A percentile compares a stretch with the other conserved stretches of the same genome.
Evolutionary conservation across 2,113 vertebrate species (phyloP).

Genomic region (Myotis yumanensis): DNA sequence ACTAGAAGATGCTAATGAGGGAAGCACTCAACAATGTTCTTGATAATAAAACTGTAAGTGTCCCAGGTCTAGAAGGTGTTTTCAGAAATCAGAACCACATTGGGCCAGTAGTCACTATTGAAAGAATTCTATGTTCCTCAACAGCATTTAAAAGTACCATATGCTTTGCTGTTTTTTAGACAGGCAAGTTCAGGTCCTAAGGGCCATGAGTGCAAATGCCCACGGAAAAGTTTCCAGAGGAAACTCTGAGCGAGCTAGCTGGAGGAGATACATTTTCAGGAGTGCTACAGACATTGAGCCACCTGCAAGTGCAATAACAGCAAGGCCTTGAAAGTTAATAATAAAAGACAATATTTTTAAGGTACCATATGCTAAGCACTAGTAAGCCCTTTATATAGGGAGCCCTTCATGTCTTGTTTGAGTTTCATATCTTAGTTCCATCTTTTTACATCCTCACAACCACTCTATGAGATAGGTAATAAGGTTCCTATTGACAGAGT

Average conservation of each 20-base stretch:
- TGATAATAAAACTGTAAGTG: background rate
- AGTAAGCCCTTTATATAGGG: background rate
- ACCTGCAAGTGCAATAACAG: background rate
- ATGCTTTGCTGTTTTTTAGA: background rate
- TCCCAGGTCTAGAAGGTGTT: constrained; percentile 5
- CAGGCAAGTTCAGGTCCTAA: background rate
- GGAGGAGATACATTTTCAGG: background rate
- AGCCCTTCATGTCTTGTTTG: constrained; percentile 40
- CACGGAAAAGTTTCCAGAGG: background rate
- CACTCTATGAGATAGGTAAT: background rate
- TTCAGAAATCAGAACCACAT: constrained; percentile 33
- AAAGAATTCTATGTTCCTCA: background rate
- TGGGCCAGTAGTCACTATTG: background rate
- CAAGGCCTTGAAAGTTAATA: constrained; percentile 10
- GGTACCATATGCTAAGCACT: background rate
- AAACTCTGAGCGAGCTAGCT: background rate
- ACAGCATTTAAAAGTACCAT: background rate
- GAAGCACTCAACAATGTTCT: background rate
- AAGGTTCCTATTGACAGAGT: constrained; percentile 28
- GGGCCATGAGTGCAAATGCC: background rate
- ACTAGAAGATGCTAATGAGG: constrained; percentile 26
- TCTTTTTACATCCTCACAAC: background rate
- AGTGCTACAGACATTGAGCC: background rate
- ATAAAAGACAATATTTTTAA: constrained; percentile 18
- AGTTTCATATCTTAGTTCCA: constrained; percentile 32